These are phyloP conservation scores for Archocentrus centrarchus DNA, from an alignment of 2,113 vertebrate species.

Conservation along the genomic window DNA sequence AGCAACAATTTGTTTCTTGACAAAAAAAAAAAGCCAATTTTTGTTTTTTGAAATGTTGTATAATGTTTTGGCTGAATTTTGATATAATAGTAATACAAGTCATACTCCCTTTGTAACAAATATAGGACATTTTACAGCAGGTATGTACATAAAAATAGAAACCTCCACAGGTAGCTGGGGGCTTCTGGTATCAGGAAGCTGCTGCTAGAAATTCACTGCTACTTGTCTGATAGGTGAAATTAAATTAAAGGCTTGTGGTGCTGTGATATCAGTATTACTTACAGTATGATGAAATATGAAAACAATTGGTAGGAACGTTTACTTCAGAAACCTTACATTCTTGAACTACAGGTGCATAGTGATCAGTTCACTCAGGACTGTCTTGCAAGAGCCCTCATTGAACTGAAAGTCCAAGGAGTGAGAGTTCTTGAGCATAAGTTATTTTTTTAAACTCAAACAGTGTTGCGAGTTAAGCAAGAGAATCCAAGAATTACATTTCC, in stretches of 20 bases:
- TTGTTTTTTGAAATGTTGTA: background rate
- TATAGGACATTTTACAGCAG: background rate
- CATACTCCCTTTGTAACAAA: background rate
- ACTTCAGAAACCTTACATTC: background rate
- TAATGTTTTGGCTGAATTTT: background rate
- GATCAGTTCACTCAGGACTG: background rate
- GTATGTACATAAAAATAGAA: fast-evolving
- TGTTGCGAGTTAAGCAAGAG: fast-evolving
- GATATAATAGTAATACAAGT: too few relatives aligned
- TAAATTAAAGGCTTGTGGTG: background rate
- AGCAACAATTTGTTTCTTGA: background rate
- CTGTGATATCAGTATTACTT: background rate
- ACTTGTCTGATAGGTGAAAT: background rate
- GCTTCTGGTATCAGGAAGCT: background rate
- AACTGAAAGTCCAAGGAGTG: background rate
- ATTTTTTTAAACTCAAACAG: fast-evolving
- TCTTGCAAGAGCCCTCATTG: background rate
- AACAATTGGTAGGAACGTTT: background rate
- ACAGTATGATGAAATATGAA: background rate
- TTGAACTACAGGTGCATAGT: background rate
- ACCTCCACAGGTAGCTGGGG: fast-evolving
- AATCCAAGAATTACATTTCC: background rate
- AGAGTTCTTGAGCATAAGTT: background rate
- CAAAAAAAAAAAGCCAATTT: background rate
- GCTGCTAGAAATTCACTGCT: background rate